These are phyloP conservation scores for Lindbergichthys nudifrons DNA, from an alignment of 2,797 vertebrate genomes.

Conservation along the genomic window DNA sequence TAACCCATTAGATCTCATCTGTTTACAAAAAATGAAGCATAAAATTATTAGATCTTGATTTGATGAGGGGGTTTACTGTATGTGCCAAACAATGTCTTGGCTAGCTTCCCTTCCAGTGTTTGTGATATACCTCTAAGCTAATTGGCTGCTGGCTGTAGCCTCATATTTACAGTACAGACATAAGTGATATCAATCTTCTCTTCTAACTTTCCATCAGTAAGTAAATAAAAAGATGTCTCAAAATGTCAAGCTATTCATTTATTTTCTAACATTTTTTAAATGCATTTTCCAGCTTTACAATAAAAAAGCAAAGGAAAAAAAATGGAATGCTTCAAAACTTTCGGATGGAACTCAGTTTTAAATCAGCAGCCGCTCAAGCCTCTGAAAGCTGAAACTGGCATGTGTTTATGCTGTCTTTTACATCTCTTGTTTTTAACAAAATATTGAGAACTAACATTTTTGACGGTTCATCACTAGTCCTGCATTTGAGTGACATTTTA, in stretches of 20 bases:
- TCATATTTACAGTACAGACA: background rate
- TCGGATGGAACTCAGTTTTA: conserved; percentile 27
- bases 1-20: background rate
- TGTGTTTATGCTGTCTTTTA: conserved; percentile 24
- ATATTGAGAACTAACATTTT: conserved; percentile 23
- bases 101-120: background rate
- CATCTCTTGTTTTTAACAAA: conserved; percentile 22
- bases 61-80: background rate
- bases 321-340: conserved; percentile 17
- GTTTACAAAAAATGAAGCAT: background rate
- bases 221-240: background rate
- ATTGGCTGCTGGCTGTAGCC: background rate
- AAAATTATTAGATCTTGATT: background rate
- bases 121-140: background rate
- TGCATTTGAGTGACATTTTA: conserved; percentile 7
- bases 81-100: background rate
- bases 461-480: conserved; percentile 21
- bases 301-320: background rate
- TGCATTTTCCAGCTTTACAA: background rate
- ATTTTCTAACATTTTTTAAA: background rate
- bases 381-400: conserved; percentile 8
- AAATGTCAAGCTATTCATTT: background rate
- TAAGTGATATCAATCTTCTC: background rate
- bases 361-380: conserved; percentile 15
- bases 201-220: conserved; percentile 3